Conservation (phyloP, 1,140 invertebrate species). For the Drosophila bipectinata region DNA sequence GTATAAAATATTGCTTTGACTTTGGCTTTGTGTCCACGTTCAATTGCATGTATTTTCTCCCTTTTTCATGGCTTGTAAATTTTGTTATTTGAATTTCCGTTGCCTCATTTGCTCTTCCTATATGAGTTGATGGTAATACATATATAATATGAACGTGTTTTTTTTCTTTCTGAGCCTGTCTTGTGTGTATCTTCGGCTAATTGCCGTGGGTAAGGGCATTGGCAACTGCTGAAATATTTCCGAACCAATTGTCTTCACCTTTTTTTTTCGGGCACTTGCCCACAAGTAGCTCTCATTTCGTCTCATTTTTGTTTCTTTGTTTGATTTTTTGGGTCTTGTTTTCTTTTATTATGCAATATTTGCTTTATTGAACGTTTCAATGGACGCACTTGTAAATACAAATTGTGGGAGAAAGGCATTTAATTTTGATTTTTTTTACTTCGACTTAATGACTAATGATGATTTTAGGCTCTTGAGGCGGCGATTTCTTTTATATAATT, state of each 20-base stretch:
- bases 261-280: constrained; percentile 23
- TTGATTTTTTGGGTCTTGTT: constrained; percentile 21
- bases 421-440: constrained; percentile 3
- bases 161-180: background rate
- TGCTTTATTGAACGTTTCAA: constrained; percentile 51
- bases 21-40: constrained; percentile 42
- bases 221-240: constrained; percentile 29
- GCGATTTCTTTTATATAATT: constrained; percentile 40
- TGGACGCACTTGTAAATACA: constrained; percentile 57
- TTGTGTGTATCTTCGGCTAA: constrained; percentile 39
- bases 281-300: constrained; percentile 53
- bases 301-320: constrained; percentile 37
- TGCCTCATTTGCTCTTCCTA: constrained; percentile 65
- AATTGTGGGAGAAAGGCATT: constrained; percentile 58
- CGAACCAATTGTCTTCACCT: constrained; percentile 49
- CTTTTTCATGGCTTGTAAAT: constrained; percentile 56
- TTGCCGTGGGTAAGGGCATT: constrained; percentile 63
- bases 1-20: constrained; percentile 13
- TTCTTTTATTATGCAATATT: constrained; percentile 61
- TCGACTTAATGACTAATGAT: constrained; percentile 38
- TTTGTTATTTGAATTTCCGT: constrained; percentile 76
- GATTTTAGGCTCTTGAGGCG: constrained; percentile 39
- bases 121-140: constrained; percentile 11
- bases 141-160: constrained; percentile 5
- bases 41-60: constrained; percentile 42